These are phyloP conservation scores for Botrylloides violaceus DNA, from an alignment of 23 tunicate genomes.

Conservation along the genomic window DNA sequence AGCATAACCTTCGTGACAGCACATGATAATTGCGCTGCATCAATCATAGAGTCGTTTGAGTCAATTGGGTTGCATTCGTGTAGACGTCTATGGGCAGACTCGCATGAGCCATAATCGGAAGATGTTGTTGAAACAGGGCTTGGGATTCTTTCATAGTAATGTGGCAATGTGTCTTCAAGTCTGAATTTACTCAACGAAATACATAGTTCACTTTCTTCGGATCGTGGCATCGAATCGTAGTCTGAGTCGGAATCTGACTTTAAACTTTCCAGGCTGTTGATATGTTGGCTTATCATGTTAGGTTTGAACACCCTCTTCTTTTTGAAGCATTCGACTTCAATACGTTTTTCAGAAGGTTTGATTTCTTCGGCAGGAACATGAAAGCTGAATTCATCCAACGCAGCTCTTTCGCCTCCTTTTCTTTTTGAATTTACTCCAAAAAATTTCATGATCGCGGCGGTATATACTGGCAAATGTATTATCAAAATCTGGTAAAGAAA, in stretches of 20 bases:
- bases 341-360: not conserved
- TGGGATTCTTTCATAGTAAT: not conserved
- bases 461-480: not conserved
- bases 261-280: slow-evolving; percentile 7
- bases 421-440: not conserved
- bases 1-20: slow-evolving; percentile 25
- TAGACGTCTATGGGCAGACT: not conserved
- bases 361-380: slow-evolving; percentile 2
- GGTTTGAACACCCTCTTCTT: slow-evolving; percentile 1
- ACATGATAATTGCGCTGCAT: not conserved
- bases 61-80: not conserved
- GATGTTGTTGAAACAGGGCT: not conserved
- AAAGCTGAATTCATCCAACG: slow-evolving; percentile 1
- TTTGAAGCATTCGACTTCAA: slow-evolving; percentile 17
- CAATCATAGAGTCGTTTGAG: not conserved
- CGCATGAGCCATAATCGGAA: not conserved
- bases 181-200: slow-evolving; percentile 4
- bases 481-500: not conserved
- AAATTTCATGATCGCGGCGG: slow-evolving; percentile 4
- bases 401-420: slow-evolving; percentile 3
- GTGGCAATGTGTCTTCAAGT: slow-evolving; percentile 4
- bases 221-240: slow-evolving; percentile 15
- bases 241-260: slow-evolving; percentile 13
- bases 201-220: slow-evolving; percentile 1
- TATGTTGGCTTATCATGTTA: not conserved